Evolutionary conservation across 2,888 invertebrate genomes (phyloP).

Genomic region (Serripes groenlandicus): DNA sequence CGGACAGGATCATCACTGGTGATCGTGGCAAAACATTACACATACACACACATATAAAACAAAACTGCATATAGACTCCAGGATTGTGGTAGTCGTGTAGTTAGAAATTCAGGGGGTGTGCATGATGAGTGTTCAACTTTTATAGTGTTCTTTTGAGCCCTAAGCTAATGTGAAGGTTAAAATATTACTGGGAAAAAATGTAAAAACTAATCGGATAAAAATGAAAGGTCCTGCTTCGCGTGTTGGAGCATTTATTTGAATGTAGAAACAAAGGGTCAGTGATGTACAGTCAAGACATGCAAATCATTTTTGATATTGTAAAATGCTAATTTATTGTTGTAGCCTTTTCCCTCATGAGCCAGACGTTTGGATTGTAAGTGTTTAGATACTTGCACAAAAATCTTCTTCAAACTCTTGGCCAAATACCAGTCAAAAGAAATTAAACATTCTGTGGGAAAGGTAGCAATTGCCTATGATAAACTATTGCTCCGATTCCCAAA

Average conservation of each 20-base stretch:
- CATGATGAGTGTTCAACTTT: conserved; percentile 28
- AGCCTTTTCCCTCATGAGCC: background rate
- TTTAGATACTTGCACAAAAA: too few relatives aligned
- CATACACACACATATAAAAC: conserved; percentile 9
- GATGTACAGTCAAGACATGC: conserved; percentile 10
- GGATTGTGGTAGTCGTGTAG: background rate
- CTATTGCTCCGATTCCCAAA: too few relatives aligned
- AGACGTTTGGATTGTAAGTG: too few relatives aligned
- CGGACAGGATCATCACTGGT: background rate
- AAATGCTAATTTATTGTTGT: background rate
- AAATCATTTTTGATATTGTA: conserved; percentile 23
- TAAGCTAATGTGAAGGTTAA: background rate
- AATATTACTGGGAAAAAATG: background rate
- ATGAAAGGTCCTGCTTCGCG: background rate
- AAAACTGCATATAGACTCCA: conserved; percentile 9
- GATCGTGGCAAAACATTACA: background rate
- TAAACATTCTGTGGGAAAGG: too few relatives aligned
- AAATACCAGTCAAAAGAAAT: too few relatives aligned
- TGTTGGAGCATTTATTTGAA: background rate
- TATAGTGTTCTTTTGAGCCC: background rate
- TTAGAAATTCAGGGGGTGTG: conserved; percentile 38
- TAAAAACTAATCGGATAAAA: background rate
- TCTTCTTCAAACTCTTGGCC: too few relatives aligned
- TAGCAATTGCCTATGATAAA: too few relatives aligned
- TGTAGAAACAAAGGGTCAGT: conserved; percentile 15